A percentile compares a stretch with the other conserved stretches of the same genome.
Conservation (phyloP, 2,888 invertebrate genomes). For the Nemotelus nigrinus region DNA sequence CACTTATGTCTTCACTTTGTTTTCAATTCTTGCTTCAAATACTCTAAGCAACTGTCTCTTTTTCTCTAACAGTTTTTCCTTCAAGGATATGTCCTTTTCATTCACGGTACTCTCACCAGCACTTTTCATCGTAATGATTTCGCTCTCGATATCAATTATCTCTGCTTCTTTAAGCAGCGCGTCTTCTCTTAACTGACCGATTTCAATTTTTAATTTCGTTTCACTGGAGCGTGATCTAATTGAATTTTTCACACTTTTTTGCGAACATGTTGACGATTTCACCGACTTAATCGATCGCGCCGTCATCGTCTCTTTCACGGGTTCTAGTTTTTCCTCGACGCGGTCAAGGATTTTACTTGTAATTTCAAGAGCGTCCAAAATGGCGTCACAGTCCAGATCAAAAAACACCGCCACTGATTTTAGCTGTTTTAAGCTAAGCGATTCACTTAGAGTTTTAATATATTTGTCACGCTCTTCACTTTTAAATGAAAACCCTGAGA, state of each 20-base stretch:
- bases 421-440: background rate
- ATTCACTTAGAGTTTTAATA: constrained; percentile 1
- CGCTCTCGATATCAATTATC: background rate
- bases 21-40: too few species aligned
- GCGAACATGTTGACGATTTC: too few species aligned
- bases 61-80: background rate
- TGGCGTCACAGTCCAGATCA: background rate
- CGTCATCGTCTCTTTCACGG: too few species aligned
- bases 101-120: background rate
- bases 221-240: too few species aligned
- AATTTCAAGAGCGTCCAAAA: background rate
- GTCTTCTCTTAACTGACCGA: background rate
- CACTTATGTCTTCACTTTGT: background rate
- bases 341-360: background rate
- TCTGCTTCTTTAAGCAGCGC: background rate
- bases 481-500: background rate
- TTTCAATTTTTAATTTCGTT: background rate
- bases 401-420: background rate
- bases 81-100: background rate
- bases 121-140: background rate
- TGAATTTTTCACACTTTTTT: too few species aligned
- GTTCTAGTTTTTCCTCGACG: background rate
- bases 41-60: too few species aligned
- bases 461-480: background rate
- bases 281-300: too few species aligned